Evolutionary conservation across 2,113 vertebrate genomes (phyloP).

Genomic region (Boleophthalmus pectinirostris): DNA sequence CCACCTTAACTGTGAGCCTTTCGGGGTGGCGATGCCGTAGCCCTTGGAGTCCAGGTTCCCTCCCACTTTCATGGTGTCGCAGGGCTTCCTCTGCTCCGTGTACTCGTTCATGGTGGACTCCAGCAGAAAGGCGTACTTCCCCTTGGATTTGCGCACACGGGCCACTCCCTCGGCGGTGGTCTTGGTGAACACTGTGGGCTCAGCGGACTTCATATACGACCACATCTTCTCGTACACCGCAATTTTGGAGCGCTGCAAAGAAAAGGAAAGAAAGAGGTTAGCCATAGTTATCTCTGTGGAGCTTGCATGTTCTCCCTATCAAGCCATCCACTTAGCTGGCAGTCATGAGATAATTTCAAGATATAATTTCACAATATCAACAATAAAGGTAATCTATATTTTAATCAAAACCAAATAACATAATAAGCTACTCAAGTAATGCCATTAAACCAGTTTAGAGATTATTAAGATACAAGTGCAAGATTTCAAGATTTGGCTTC

Average conservation of each 20-base stretch:
- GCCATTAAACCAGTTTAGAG: too few relatives aligned
- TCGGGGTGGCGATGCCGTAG: conserved; percentile 97
- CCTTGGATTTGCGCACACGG: conserved; percentile 97
- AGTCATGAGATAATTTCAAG: too few relatives aligned
- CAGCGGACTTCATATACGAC: conserved; percentile 98
- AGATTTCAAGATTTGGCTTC: too few relatives aligned
- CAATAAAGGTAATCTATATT: too few relatives aligned
- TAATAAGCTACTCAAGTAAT: too few relatives aligned
- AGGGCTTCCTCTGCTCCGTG: conserved; percentile 98
- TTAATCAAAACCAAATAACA: too few relatives aligned
- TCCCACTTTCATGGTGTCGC: conserved; percentile 99
- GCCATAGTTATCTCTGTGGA: too few relatives aligned
- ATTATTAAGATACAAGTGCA: too few relatives aligned
- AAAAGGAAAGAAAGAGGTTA: background rate
- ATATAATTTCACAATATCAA: too few relatives aligned
- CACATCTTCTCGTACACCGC: conserved; percentile 99
- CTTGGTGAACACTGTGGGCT: conserved; percentile 97
- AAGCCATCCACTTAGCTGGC: too few relatives aligned
- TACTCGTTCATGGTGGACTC: conserved; percentile 99
- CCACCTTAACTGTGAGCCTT: conserved; percentile 99
- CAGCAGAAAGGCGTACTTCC: conserved; percentile 98
- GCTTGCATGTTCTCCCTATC: too few relatives aligned
- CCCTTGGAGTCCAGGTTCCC: conserved; percentile 99
- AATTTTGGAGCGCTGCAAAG: conserved; percentile 96
- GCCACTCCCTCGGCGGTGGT: conserved; percentile 96